phyloP scores from a whole-genome alignment of 1,140 invertebrate species.

The Drosophila gunungcola region DNA sequence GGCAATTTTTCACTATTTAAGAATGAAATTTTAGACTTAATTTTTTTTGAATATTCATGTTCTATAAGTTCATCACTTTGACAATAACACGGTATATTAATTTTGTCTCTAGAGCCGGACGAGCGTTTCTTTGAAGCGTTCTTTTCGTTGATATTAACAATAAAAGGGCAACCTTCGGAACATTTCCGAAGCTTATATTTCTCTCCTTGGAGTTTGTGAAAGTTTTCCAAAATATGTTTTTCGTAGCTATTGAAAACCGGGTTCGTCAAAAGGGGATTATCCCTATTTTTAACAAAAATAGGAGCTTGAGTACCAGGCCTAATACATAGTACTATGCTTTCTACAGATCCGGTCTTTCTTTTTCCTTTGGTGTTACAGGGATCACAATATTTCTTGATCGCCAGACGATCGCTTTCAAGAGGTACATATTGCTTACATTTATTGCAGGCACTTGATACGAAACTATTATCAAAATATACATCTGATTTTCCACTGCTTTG shows the following conservation, averaged over 20 bases:
- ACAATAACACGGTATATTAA: too few species aligned
- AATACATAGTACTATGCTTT: neutral
- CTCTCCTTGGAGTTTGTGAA: neutral
- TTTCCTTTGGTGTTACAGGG: neutral
- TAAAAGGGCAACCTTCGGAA: too few species aligned
- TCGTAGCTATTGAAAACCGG: slow-evolving; percentile 31
- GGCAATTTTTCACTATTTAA: neutral
- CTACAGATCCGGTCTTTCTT: neutral
- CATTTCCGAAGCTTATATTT: neutral
- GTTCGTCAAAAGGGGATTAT: neutral
- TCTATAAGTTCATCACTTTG: neutral
- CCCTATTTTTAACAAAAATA: neutral
- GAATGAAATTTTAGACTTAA: neutral
- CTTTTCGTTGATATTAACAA: too few species aligned
- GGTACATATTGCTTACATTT: neutral
- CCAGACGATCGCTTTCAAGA: neutral
- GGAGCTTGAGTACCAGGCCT: neutral
- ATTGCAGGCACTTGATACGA: neutral
- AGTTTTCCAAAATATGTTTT: slow-evolving; percentile 14
- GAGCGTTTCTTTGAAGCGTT: too few species aligned
- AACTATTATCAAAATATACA: neutral
- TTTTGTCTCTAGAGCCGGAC: neutral
- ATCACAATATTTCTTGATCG: neutral
- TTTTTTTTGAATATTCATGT: neutral
- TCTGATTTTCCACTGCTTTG: slow-evolving; percentile 12